These are phyloP conservation scores for Drosophila leontia DNA, from an alignment of 1,140 invertebrate genomes.

Conservation along the genomic window DNA sequence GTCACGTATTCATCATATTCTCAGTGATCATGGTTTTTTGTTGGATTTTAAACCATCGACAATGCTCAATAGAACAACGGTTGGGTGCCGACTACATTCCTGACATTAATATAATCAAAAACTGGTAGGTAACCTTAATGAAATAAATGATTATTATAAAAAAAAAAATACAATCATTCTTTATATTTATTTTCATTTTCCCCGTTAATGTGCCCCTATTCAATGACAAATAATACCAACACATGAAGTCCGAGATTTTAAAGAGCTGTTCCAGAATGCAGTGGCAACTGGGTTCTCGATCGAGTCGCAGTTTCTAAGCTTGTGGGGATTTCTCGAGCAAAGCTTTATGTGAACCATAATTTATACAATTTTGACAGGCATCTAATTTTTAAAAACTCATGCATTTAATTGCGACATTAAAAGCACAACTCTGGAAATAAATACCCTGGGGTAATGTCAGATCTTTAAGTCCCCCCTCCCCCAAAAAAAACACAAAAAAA, in stretches of 20 bases:
- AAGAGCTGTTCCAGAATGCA: neutral
- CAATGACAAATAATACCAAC: neutral
- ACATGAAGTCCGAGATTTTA: conserved; percentile 23
- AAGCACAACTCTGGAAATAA: conserved; percentile 64
- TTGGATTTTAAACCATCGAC: no score
- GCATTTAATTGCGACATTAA: conserved; percentile 82
- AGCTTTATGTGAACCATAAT: conserved; percentile 70
- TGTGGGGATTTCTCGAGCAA: conserved; percentile 23
- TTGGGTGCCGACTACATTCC: no score
- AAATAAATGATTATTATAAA: neutral
- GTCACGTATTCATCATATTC: no score
- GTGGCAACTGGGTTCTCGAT: neutral
- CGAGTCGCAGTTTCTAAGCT: conserved; percentile 5
- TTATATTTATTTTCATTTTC: neutral
- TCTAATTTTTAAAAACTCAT: conserved; percentile 82
- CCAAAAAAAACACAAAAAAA: conserved; percentile 25
- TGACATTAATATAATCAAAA: no score
- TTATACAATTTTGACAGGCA: conserved; percentile 72
- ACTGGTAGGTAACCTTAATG: no score
- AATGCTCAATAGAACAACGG: no score
- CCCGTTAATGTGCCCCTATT: neutral
- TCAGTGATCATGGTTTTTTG: no score
- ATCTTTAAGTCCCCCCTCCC: conserved; percentile 31
- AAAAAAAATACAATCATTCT: neutral
- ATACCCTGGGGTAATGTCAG: conserved; percentile 25